Conservation (phyloP, 2,888 invertebrate genomes). For the Suillia variegata region DNA sequence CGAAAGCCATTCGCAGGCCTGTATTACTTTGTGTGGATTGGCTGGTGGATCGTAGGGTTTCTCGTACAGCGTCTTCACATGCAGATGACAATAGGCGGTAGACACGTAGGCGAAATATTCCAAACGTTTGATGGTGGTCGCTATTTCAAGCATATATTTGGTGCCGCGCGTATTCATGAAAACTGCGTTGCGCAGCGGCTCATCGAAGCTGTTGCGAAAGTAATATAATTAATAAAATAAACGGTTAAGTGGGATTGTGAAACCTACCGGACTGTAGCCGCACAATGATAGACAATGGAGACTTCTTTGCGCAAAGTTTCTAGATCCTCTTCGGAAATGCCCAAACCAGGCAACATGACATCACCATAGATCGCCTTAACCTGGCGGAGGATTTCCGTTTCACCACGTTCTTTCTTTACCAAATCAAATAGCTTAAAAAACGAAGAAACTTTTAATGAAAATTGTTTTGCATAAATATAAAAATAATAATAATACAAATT, state of each 20-base stretch:
- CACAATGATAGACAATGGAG: conserved; percentile 85
- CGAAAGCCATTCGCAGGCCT: conserved; percentile 79
- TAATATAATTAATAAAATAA: neutral
- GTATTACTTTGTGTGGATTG: conserved; percentile 75
- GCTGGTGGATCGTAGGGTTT: conserved; percentile 84
- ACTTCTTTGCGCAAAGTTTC: conserved; percentile 70
- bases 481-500: too few relatives aligned
- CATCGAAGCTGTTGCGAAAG: conserved; percentile 74
- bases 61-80: conserved; percentile 80
- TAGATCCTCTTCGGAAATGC: conserved; percentile 71
- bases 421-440: conserved; percentile 76
- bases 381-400: conserved; percentile 69
- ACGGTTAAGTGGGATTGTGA: neutral
- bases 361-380: conserved; percentile 78
- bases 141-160: conserved; percentile 82
- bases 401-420: conserved; percentile 70
- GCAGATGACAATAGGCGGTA: conserved; percentile 89
- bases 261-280: conserved; percentile 69
- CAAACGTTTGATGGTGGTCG: conserved; percentile 76
- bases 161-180: conserved; percentile 92
- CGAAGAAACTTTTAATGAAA: too few relatives aligned
- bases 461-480: too few relatives aligned
- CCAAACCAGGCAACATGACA: conserved; percentile 71
- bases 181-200: conserved; percentile 86
- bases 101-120: conserved; percentile 75